phyloP scores from a whole-genome alignment of 2,888 invertebrate genomes.

The Serrognathus titanus region DNA sequence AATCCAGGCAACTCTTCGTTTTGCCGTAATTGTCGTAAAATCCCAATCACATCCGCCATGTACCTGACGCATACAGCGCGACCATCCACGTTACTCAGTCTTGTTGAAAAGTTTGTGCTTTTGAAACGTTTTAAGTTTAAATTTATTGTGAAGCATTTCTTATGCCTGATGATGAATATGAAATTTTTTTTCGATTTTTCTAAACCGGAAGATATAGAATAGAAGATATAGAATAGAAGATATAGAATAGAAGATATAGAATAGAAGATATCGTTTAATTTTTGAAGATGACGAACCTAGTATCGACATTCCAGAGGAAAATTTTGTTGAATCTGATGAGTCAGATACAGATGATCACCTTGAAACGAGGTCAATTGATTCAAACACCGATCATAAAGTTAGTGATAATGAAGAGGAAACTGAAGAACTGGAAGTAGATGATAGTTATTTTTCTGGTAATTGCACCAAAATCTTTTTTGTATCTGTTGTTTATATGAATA shows the following conservation, averaged over 20 bases:
- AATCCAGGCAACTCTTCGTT: no score
- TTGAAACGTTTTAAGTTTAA: no score
- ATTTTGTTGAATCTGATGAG: slow-evolving; percentile 1
- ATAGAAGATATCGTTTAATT: not conserved
- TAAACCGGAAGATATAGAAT: not conserved
- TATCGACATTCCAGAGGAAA: not conserved
- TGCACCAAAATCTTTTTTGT: not conserved
- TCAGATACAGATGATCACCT: not conserved
- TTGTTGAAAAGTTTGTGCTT: no score
- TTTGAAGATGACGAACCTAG: not conserved
- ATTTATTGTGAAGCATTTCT: not conserved
- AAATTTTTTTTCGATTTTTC: not conserved
- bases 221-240: no score
- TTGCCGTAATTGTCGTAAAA: no score
- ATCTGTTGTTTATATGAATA: not conserved
- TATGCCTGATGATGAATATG: not conserved
- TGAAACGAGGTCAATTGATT: not conserved
- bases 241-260: no score
- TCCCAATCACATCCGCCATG: no score
- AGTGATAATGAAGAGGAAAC: not conserved
- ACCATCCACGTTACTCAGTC: no score
- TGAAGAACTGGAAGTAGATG: not conserved
- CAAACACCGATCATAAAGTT: slow-evolving; percentile 1
- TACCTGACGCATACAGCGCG: no score
- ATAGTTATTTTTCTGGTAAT: slow-evolving; percentile 3